Conservation (phyloP, 2,888 invertebrate species). For the Drosophila falleni region DNA sequence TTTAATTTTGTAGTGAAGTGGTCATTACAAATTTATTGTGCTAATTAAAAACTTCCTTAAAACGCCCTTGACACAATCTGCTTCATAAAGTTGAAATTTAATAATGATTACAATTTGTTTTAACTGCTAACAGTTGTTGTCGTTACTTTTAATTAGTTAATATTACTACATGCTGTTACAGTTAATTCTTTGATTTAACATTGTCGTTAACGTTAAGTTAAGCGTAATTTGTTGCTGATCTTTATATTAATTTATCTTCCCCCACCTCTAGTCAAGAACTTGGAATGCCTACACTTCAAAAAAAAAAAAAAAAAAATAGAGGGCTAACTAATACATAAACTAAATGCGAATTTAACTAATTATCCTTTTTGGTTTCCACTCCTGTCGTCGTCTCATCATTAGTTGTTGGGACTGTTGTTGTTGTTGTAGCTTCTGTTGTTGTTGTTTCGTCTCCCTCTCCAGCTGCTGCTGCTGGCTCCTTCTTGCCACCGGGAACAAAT, state of each 20-base stretch:
- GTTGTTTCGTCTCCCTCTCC: constrained; percentile 4
- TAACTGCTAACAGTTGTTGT: constrained; percentile 6
- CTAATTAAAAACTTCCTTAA: no score
- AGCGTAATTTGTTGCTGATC: constrained; percentile 34
- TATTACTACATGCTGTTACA: constrained; percentile 15
- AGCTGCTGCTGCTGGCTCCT: constrained; percentile 4
- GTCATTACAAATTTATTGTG: no score
- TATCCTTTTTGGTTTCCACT: constrained; percentile 52
- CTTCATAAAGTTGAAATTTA: no score
- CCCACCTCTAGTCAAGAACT: not conserved
- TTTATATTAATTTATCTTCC: not conserved
- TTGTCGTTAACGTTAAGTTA: constrained; percentile 36
- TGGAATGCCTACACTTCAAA: constrained; percentile 23
- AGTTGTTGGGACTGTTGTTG: not conserved
- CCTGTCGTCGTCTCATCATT: not conserved
- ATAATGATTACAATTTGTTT: not conserved
- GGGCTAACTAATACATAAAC: not conserved
- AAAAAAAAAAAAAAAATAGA: not conserved
- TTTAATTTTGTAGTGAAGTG: no score
- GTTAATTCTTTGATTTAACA: constrained; percentile 24
- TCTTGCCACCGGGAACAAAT: constrained; percentile 69
- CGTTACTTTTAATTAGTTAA: constrained; percentile 4
- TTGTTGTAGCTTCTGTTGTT: not conserved
- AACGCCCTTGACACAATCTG: not conserved
- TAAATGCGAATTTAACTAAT: constrained; percentile 29